Percentiles rank a stretch among this genome's conserved stretches.
Conservation (phyloP, 2,888 invertebrate species). For the Craniophora ligustri region DNA sequence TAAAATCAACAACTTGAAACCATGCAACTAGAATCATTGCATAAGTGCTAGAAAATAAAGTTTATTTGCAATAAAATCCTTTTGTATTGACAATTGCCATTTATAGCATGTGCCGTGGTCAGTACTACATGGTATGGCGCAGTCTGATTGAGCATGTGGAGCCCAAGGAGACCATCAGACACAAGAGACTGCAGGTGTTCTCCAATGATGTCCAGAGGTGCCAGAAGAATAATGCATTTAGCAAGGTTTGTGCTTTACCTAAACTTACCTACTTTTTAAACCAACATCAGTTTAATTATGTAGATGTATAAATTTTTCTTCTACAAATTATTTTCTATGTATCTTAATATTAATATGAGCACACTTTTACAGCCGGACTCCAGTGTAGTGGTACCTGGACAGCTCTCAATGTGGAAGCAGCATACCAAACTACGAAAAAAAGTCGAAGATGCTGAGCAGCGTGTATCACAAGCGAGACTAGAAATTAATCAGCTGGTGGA, state of each 20-base stretch:
- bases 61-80: no score
- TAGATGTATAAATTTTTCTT: no score
- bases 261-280: no score
- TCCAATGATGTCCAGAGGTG: slow-evolving; percentile 72
- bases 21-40: no score
- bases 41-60: no score
- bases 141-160: slow-evolving; percentile 81
- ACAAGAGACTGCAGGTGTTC: slow-evolving; percentile 78
- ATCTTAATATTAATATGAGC: background rate
- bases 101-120: slow-evolving; percentile 79
- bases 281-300: no score
- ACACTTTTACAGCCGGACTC: slow-evolving; percentile 55
- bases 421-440: slow-evolving; percentile 64
- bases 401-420: slow-evolving; percentile 71
- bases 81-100: background rate
- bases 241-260: slow-evolving; percentile 70
- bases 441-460: slow-evolving; percentile 64
- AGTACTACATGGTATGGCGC: slow-evolving; percentile 83
- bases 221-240: slow-evolving; percentile 67
- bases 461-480: slow-evolving; percentile 57
- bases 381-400: slow-evolving; percentile 67
- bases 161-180: slow-evolving; percentile 66
- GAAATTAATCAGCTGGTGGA: slow-evolving; percentile 64
- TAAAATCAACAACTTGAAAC: no score
- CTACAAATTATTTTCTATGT: background rate